phyloP scores from a whole-genome alignment of 2,888 invertebrate genomes.

The Arctia plantaginis region DNA sequence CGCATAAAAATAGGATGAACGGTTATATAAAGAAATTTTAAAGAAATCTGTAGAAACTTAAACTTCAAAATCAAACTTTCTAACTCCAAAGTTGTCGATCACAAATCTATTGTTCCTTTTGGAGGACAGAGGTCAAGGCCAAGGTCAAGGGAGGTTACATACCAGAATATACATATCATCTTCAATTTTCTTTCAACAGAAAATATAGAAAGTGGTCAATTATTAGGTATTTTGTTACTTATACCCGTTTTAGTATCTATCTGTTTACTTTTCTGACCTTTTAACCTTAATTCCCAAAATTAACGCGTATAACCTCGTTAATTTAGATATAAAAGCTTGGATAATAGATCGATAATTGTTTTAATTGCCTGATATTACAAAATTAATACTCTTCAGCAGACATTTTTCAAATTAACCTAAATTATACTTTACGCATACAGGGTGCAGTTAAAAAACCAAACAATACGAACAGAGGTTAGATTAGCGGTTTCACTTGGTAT shows the following conservation, averaged over 20 bases:
- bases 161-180: not conserved
- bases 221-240: no score
- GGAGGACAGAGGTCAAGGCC: not conserved
- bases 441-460: conserved; percentile 43
- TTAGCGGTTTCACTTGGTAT: conserved; percentile 59
- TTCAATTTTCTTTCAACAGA: not conserved
- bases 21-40: not conserved
- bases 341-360: no score
- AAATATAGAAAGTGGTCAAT: not conserved
- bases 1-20: not conserved
- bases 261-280: no score
- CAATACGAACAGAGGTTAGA: conserved; percentile 53
- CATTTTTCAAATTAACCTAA: not conserved
- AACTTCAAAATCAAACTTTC: not conserved
- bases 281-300: no score
- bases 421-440: conserved; percentile 17
- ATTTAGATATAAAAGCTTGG: no score
- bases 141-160: not conserved
- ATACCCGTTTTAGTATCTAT: no score
- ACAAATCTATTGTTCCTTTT: not conserved
- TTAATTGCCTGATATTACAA: no score
- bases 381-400: not conserved
- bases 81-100: not conserved
- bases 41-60: not conserved
- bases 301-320: no score